Base-by-base conservation (phyloP, 2,888 invertebrate genomes). In the Cordylochernes scorpioides region DNA sequence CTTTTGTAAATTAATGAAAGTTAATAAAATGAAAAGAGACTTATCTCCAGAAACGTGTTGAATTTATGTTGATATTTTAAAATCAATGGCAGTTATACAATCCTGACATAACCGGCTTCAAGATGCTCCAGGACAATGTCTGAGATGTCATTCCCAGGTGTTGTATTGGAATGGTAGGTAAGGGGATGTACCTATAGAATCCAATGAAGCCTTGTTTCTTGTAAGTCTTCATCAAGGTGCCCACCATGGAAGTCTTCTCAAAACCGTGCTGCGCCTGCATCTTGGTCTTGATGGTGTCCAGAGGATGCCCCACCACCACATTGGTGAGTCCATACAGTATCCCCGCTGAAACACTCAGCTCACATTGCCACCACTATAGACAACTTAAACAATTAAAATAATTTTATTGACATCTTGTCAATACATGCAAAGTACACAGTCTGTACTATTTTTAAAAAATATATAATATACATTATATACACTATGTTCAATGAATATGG, bases 241-340 rank as follows among this genome's bases (percentile, higher is more conserved):
- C 41, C 7, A 45, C 29, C 49, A 51, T 51, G 14, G 42, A 41
- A 3, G 42, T 39, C 21, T 43, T 47, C 30, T 51, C 51, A 41
- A 43, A 51, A 4, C 51, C 51, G 10, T 30, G 33, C 33, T 51
- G 50, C 3, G 48, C 51, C 32, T 51, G 51, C 51, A 51, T 51
- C 37, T 51, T 51, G 7, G 50, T 51, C 35, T 51, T 51, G 26
- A 51, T 42, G 3, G 51, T 51, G 38, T 51, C 51, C 32, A 49
- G 46, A 4, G 51, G 51, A 33, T 51, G 51, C 2, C 50, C 50
- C 5, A 50, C 48, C 31, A 41, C 41, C 2, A 48, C 48, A 39
- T 44, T 51, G 13, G 51, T 51, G 14, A 49, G 22, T 2, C 51
- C 51, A 45, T 49, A 51, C 8, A 51, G 38, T 3, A 51, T 45